phyloP scores from a whole-genome alignment of 2,797 vertebrate genomes.

The Otus scops region DNA sequence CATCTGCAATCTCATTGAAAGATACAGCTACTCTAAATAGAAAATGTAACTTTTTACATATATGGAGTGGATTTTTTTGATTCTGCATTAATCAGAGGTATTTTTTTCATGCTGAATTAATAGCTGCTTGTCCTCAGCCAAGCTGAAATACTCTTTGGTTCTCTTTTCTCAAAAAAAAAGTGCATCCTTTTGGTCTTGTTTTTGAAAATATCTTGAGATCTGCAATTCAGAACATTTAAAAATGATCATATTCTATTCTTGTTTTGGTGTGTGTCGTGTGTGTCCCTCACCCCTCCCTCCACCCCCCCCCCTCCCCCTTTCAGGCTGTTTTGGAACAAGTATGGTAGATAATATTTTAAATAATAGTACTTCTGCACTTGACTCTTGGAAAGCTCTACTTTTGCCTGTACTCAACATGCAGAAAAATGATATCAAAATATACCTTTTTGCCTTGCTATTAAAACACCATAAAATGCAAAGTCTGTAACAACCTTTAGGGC shows the following conservation, averaged over 20 bases:
- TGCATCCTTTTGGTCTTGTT: neutral
- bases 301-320: neutral
- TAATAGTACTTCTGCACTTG: neutral
- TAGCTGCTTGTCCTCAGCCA: neutral
- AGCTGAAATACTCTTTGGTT: neutral
- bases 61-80: neutral
- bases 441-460: constrained; percentile 11
- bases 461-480: neutral
- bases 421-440: neutral
- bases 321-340: neutral
- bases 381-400: neutral
- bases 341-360: neutral
- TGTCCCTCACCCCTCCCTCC: too few relatives aligned
- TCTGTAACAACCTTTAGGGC: constrained; percentile 16
- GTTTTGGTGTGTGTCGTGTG: neutral
- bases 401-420: neutral
- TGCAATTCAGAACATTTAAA: neutral
- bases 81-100: neutral
- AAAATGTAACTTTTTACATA: neutral
- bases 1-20: neutral
- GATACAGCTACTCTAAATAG: neutral
- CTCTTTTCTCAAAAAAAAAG: neutral
- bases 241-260: neutral
- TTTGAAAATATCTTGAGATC: neutral
- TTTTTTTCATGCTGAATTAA: neutral